A percentile compares a stretch with the other conserved stretches of the same genome.
These are phyloP conservation scores for Cuniculus paca DNA, from an alignment of 2,797 vertebrate species.

Conservation along the genomic window DNA sequence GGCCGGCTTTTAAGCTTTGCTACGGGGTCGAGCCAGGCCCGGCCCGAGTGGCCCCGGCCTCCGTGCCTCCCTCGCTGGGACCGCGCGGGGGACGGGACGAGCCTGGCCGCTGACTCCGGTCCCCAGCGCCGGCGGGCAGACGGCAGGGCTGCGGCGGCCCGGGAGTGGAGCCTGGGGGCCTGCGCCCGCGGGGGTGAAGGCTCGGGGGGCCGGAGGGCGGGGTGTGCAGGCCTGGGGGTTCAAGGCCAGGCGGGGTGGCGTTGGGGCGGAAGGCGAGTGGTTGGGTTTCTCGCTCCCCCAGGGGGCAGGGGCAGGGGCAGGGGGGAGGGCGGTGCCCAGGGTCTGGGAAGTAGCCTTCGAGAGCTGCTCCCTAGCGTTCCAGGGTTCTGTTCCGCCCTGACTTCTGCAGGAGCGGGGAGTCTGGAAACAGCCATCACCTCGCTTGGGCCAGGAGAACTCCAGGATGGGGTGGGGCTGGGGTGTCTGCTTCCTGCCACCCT, in stretches of 20 bases:
- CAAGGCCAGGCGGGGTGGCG: background rate
- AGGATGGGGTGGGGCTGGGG: background rate
- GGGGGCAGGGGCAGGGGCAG: background rate
- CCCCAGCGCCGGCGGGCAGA: background rate
- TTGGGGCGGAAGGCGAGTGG: fast-evolving
- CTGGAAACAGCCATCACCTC: background rate
- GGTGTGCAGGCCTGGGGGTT: fast-evolving
- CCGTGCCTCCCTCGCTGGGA: no score
- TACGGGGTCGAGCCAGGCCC: no score
- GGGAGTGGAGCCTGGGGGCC: background rate
- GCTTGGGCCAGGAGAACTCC: background rate
- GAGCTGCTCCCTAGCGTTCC: background rate
- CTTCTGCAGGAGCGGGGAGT: no score
- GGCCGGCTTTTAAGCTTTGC: background rate
- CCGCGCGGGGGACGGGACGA: background rate
- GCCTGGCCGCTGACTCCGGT: background rate
- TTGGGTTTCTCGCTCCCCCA: background rate
- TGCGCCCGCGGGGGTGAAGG: background rate
- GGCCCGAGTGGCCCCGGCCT: background rate
- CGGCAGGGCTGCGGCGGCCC: background rate
- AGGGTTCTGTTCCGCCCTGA: background rate
- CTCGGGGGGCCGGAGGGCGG: background rate
- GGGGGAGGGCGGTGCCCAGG: background rate
- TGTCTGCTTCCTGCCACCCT: background rate
- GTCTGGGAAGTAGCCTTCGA: background rate